Conservation (phyloP, 2,888 invertebrate genomes). For the Aquatica leii region DNA sequence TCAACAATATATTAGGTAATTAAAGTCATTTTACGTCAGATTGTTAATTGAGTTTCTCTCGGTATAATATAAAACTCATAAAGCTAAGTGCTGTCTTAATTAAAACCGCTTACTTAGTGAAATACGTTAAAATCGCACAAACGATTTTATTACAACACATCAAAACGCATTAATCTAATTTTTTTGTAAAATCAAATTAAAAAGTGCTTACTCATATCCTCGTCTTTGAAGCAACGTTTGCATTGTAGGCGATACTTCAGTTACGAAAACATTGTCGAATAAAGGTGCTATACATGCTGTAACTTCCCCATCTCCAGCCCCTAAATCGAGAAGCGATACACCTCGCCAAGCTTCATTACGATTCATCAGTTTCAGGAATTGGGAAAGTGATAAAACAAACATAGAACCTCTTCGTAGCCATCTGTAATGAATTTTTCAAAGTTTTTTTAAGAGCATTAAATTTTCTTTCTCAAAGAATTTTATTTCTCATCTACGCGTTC, state of each 20-base stretch:
- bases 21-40: conserved; percentile 51
- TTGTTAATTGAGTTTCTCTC: conserved; percentile 55
- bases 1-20: conserved; percentile 44
- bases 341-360: conserved; percentile 57
- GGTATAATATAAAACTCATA: conserved; percentile 54
- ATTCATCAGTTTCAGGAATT: conserved; percentile 74
- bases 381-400: conserved; percentile 91
- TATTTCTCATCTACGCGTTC: too few species aligned
- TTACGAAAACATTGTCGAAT: conserved; percentile 81
- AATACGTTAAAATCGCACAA: conserved; percentile 40
- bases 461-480: too few species aligned
- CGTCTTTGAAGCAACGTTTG: conserved; percentile 76
- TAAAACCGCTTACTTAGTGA: conserved; percentile 51
- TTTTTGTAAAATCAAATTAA: conserved; percentile 6
- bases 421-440: conserved; percentile 62
- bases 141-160: conserved; percentile 46
- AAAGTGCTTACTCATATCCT: conserved; percentile 75
- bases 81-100: conserved; percentile 56
- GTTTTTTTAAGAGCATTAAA: too few species aligned
- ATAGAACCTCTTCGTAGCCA: conserved; percentile 92
- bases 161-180: conserved; percentile 33
- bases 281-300: conserved; percentile 80
- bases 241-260: conserved; percentile 94
- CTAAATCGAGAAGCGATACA: conserved; percentile 80
- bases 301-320: conserved; percentile 96